Evolutionary conservation across 2,888 invertebrate species (phyloP).

Genomic region (Stenodema calcarata): DNA sequence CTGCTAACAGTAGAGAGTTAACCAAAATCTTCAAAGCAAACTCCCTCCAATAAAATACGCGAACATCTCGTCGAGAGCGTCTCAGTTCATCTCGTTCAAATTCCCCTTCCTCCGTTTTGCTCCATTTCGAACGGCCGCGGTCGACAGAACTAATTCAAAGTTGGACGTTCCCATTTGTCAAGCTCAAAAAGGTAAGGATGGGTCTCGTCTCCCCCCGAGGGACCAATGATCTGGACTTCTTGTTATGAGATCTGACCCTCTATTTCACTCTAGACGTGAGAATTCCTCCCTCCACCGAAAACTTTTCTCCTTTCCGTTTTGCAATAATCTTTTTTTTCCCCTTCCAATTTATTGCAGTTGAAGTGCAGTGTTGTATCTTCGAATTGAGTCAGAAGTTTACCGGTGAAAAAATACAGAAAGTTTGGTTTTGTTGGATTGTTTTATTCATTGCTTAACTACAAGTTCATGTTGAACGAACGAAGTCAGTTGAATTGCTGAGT

Average conservation of each 20-base stretch:
- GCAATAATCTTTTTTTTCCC: not conserved
- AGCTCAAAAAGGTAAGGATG: not conserved
- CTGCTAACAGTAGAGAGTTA: no score
- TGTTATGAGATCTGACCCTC: conserved; percentile 41
- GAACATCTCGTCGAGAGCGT: no score
- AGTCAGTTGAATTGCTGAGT: no score
- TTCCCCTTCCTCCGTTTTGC: no score
- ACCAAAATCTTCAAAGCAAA: no score
- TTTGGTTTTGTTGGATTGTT: no score
- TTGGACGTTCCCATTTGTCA: conserved; percentile 33
- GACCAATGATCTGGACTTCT: conserved; percentile 27
- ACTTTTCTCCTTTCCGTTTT: not conserved
- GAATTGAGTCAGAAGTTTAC: not conserved
- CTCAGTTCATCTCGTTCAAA: no score
- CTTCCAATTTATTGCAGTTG: not conserved
- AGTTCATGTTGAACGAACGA: no score
- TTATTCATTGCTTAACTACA: no score
- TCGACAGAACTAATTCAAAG: conserved; percentile 28
- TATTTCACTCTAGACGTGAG: conserved; percentile 9
- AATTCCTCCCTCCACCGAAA: not conserved
- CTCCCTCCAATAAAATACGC: no score
- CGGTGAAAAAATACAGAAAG: not conserved
- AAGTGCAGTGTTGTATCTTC: not conserved
- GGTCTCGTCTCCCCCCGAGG: not conserved
- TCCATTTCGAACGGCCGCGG: no score